These are phyloP conservation scores for Pycnomerus fuliginosus DNA, from an alignment of 2,888 invertebrate genomes.

Conservation along the genomic window DNA sequence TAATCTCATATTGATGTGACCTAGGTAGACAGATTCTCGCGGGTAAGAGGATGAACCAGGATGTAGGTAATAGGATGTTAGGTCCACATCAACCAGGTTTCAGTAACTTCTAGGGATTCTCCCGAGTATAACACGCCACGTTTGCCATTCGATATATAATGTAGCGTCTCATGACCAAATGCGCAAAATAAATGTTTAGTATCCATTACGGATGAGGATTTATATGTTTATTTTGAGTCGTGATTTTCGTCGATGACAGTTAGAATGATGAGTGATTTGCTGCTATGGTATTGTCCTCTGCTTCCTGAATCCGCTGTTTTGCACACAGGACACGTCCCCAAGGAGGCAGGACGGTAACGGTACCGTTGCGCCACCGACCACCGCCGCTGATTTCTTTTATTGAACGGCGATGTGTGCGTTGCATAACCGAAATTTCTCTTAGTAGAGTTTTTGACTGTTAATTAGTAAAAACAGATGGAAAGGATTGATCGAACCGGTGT, in stretches of 20 bases:
- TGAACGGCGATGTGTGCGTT: constrained; percentile 11
- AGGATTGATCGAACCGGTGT: constrained; percentile 25
- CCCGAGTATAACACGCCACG: constrained; percentile 13
- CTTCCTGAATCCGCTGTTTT: constrained; percentile 25
- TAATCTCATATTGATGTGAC: constrained; percentile 13
- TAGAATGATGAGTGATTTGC: constrained; percentile 18
- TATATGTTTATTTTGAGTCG: constrained; percentile 3
- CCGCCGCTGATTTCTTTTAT: constrained; percentile 20
- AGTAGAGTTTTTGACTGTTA: too few relatives aligned
- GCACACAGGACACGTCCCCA: constrained; percentile 20
- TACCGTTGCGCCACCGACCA: constrained; percentile 22
- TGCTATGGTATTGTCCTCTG: constrained; percentile 23
- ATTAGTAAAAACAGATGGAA: constrained; percentile 19
- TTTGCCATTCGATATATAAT: constrained; percentile 11
- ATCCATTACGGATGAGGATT: constrained; percentile 1
- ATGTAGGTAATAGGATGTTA: constrained; percentile 52
- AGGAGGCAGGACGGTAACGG: constrained; percentile 38
- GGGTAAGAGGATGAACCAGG: constrained; percentile 49
- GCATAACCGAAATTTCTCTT: too few relatives aligned
- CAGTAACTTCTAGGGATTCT: constrained; percentile 46
- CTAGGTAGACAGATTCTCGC: constrained; percentile 18
- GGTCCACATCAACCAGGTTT: constrained; percentile 46
- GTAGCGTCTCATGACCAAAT: constrained; percentile 9
- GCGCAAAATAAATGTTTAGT: constrained; percentile 1
- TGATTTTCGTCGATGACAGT: constrained; percentile 15